These are phyloP conservation scores for Otus sunia DNA, from an alignment of 2,113 vertebrate genomes.

Conservation along the genomic window DNA sequence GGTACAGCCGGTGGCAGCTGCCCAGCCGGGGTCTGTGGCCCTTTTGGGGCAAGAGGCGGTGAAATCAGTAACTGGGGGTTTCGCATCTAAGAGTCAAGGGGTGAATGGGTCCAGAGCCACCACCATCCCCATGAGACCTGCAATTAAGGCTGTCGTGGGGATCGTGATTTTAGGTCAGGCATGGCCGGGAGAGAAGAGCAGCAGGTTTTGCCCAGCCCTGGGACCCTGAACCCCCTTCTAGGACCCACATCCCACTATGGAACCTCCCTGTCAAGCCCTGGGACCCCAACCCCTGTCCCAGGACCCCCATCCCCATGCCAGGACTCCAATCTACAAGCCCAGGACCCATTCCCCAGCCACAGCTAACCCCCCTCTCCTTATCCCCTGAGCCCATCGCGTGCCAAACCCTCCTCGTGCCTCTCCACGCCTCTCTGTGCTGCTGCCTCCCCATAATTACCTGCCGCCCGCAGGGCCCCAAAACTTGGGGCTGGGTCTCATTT, in stretches of 20 bases:
- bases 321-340: not conserved
- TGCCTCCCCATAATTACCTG: not conserved
- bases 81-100: not conserved
- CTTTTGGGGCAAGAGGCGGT: not conserved
- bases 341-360: fast-evolving
- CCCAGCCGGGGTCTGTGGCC: fast-evolving
- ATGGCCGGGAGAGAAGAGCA: not conserved
- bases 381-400: fast-evolving
- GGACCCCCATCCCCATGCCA: not conserved
- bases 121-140: fast-evolving
- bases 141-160: fast-evolving
- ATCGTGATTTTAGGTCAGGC: not conserved
- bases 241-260: too few species aligned
- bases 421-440: fast-evolving
- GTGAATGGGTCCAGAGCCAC: too few species aligned
- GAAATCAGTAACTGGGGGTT: not conserved
- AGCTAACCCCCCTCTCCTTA: not conserved
- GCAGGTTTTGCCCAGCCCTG: too few species aligned
- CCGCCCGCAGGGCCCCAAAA: not conserved
- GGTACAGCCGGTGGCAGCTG: not conserved
- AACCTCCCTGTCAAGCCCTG: too few species aligned
- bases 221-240: too few species aligned
- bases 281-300: not conserved
- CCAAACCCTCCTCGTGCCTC: not conserved
- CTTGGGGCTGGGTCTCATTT: not conserved